Base-by-base conservation (phyloP, 2,113 vertebrate genomes). In the Scartelaos histophorus region DNA sequence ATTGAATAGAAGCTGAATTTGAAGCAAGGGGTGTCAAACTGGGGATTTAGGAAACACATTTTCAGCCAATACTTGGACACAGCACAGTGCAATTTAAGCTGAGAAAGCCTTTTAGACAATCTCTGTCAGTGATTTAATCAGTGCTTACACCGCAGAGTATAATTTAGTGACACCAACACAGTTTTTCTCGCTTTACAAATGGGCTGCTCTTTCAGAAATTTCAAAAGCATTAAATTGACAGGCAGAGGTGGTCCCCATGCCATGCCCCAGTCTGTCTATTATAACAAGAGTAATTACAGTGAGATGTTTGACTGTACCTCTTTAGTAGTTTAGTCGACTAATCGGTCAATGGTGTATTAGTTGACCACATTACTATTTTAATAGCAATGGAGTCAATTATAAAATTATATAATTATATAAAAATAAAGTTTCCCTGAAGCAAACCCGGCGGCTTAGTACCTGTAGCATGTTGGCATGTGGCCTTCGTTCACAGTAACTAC, bases 21-120 rank as follows among this genome's bases (percentile, higher is more conserved):
- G n/a, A 34, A 61, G 25, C 24, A 34, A 7, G 25, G 45, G 47
- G 35, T 19, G 49, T 60, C 24, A 70, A 61, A 76, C 34, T 64
- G 35, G 16, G 29, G 61, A 64, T 64, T 64, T 38, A 38, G 61
- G 29, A 64, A 64, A 47, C 38, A 45, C 65, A 46, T 45, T 47
- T 66, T 66, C 7, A 22, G 65, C 65, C 45, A 47, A 66, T 66
- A 66, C 65, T 46, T 47, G 45, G 65, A 66, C 65, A 22, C 43
- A 66, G 45, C 38, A 66, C 38, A 66, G 43, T 22, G 43, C 65
- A 21, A 21, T 66, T 66, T 47, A 47, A 66, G 65, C 75, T 77
- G 35, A 78, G 78, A 67, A 68, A 34, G 68, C 75, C 70, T 76
- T 69, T 84, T 46, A 66, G 69, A 81, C 75, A 71, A 78, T 75